Base-by-base conservation (phyloP, 2,113 vertebrate genomes). In the Heterotilapia buettikoferi region DNA sequence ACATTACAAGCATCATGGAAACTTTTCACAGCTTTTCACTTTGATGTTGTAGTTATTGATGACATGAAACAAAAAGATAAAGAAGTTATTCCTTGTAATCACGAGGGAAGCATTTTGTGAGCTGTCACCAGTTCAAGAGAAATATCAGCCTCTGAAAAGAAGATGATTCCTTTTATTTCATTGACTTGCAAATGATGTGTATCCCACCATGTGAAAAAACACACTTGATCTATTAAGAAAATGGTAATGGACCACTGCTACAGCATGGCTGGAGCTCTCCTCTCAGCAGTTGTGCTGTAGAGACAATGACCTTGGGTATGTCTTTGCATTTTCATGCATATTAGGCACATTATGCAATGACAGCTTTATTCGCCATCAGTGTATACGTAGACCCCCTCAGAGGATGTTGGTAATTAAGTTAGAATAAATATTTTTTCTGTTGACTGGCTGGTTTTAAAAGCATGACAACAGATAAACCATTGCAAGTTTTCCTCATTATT, bases 161-260 rank as follows among this genome's bases (percentile, higher is more conserved):
- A 92, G 85, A 88, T 18, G 38, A 43, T 84, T 61, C 71, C 40
- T 54, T 83, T 73, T 71, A 61, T 73, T 68, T 87, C 88, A 91
- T 90, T 92, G 91, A 92, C 84, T 92, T 95, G 92, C 91, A 92
- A 92, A 95, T 94, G 79, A 91, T 82, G 54, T 59, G 33, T 2
- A 50, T 89, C 83, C 84, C 78, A 45, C 50, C 12, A 59, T 47
- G 57, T 26, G 12, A 24, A 36, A 53, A 31, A 26, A 80, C 61
- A 80, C 76, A 52, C 84, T 43, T 86, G 84, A 86, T 88, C 73
- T 90, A 91, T 91, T 91, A 85, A 10, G 82, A 38, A 86, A 91
- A 94, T 87, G 84, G 80, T 86, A 93, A 93, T 88, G 3, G 59
- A 57, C 87, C 18, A 6, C 92, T 84, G 86, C 81, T 76, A 73